Evolutionary conservation across 2,888 invertebrate genomes (phyloP).

Genomic region (Notodonta dromedarius): DNA sequence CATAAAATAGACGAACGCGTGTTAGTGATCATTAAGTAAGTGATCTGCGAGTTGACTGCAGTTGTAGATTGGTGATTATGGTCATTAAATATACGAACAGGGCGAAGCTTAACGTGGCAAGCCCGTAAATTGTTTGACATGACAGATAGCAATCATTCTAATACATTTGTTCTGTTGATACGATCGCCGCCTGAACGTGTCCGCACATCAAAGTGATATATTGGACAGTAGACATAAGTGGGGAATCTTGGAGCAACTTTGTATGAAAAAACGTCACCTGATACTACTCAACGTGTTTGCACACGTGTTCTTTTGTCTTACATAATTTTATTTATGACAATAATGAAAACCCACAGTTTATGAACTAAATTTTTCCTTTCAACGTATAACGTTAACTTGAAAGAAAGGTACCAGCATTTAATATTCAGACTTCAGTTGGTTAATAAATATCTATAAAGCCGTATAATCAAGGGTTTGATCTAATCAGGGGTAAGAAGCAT

Average conservation of each 20-base stretch:
- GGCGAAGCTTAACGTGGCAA: constrained; percentile 56
- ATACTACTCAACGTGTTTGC: constrained; percentile 4
- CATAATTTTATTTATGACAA: not conserved
- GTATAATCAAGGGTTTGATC: no score
- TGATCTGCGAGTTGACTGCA: constrained; percentile 49
- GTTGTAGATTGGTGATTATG: constrained; percentile 59
- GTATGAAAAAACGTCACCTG: constrained; percentile 1
- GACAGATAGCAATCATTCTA: constrained; percentile 55
- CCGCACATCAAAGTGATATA: constrained; percentile 22
- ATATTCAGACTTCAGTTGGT: no score
- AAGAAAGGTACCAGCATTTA: no score
- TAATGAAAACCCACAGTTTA: no score
- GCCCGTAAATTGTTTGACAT: constrained; percentile 71
- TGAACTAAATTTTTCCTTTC: no score
- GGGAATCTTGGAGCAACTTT: constrained; percentile 10
- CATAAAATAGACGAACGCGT: constrained; percentile 32
- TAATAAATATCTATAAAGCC: no score
- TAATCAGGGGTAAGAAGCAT: no score
- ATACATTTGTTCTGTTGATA: constrained; percentile 57
- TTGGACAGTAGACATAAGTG: constrained; percentile 17
- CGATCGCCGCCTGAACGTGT: constrained; percentile 49
- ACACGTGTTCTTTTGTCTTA: constrained; percentile 9
- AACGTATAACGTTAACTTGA: no score
- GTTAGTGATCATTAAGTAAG: constrained; percentile 51
- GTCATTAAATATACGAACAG: constrained; percentile 60